These are phyloP conservation scores for Euwallacea fornicatus DNA, from an alignment of 1,140 invertebrate genomes.

Conservation along the genomic window DNA sequence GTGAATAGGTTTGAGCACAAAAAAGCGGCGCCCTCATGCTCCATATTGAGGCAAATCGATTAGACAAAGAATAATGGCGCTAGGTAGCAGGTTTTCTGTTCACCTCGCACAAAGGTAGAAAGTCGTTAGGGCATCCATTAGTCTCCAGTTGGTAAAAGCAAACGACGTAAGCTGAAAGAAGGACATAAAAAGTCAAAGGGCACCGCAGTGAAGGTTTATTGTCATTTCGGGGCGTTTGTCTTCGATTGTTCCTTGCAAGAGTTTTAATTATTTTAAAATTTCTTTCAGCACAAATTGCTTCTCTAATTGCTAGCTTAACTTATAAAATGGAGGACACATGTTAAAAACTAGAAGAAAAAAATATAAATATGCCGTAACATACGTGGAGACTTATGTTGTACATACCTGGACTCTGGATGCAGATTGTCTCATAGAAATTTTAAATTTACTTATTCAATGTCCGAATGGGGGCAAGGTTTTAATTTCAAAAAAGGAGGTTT, in stretches of 20 bases:
- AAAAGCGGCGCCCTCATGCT: conserved; percentile 38
- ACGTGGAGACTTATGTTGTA: too few relatives aligned
- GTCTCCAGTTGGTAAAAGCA: conserved; percentile 51
- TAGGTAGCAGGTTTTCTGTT: conserved; percentile 44
- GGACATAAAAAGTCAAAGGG: conserved; percentile 34
- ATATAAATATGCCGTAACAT: too few relatives aligned
- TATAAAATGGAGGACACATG: too few relatives aligned
- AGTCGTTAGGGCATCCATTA: conserved; percentile 50
- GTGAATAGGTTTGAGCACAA: neutral
- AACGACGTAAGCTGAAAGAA: conserved; percentile 47
- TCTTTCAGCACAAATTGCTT: conserved; percentile 3
- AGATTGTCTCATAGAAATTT: too few relatives aligned
- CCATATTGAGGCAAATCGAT: conserved; percentile 35
- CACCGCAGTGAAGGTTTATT: conserved; percentile 23
- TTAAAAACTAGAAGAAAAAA: too few relatives aligned
- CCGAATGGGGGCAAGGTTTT: too few relatives aligned
- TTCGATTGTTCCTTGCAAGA: neutral
- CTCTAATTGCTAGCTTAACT: neutral
- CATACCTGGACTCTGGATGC: too few relatives aligned
- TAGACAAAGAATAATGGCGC: conserved; percentile 45
- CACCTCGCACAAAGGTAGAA: conserved; percentile 47
- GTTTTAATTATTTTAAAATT: conserved; percentile 2
- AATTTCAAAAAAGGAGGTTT: too few relatives aligned
- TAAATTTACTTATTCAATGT: too few relatives aligned
- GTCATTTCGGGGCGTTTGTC: conserved; percentile 15